These are phyloP conservation scores for Pecten maximus DNA, from an alignment of 2,888 invertebrate genomes.

Conservation along the genomic window DNA sequence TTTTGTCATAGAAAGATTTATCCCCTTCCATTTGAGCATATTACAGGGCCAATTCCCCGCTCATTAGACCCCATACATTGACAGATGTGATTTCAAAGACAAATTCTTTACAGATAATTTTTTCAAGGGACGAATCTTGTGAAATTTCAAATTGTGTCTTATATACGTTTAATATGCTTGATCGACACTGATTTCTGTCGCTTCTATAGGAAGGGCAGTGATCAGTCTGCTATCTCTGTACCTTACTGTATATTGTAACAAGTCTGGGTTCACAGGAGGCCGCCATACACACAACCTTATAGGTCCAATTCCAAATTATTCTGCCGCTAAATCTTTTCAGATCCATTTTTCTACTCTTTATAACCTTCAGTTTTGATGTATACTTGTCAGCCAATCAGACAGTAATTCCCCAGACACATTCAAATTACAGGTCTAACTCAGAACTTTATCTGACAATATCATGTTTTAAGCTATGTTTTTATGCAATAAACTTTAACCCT, in stretches of 20 bases:
- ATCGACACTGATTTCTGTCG: neutral
- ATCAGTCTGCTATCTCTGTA: neutral
- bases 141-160: constrained; percentile 27
- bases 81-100: constrained; percentile 21
- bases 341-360: neutral
- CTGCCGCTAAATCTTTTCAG: neutral
- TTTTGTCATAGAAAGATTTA: neutral
- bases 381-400: neutral
- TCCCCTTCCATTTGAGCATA: neutral
- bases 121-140: neutral
- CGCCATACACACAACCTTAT: neutral
- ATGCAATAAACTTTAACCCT: too few relatives aligned
- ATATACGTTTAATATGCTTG: neutral
- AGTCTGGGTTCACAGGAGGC: neutral
- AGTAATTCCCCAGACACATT: too few relatives aligned
- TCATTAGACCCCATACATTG: constrained; percentile 13
- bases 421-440: too few relatives aligned
- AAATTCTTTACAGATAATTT: neutral
- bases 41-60: neutral
- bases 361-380: neutral
- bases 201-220: neutral
- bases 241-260: neutral
- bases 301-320: neutral
- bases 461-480: too few relatives aligned
- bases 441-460: too few relatives aligned